Base-by-base conservation (phyloP, 2,888 invertebrate genomes). In the Reticulitermes lucifugus region DNA sequence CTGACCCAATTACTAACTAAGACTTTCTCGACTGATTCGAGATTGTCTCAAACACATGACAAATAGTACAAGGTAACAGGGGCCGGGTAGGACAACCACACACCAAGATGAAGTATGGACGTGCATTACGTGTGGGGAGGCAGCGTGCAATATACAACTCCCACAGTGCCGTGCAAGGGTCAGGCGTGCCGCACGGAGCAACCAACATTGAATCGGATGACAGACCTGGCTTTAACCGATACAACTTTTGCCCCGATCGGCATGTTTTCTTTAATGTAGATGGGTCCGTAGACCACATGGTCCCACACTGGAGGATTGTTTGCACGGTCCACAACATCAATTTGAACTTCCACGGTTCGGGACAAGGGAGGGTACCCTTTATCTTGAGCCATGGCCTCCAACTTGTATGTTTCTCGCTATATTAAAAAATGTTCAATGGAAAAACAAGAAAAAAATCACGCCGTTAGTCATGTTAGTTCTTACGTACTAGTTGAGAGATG, bases 221-320 rank as follows among this genome's bases (percentile, higher is more conserved):
- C 97, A 96, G 97, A 98, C 98, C 98, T 98, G 96, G 98, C 98
- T 96, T 98, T 98, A 93, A 98, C 96, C 93, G 98, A 97, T 93
- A 98, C 96, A 94, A 98, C 97, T 95, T 96, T 97, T 93, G 97
- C 97, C 93, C 98, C 98, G 92, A 98, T 97, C 94, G 98, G 96
- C 94, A 97, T 96, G 94, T 98, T 98, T 94, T 98, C 98, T 95
- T 97, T 96, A 93, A 98, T 97, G 96, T 95, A 96, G 95, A 98
- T 97, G 91, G 98, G 98, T 92, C 98, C 98, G 94, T 98, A 98
- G 93, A 97, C 96, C 92, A 95, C 95, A 94, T 98, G 96, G 94
- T 97, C 98, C 98, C 97, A 98, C 92, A 97, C 96, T 93, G 97
- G 98, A 93, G 96, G 98, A 95, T 97, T 98, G 96, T 97, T 98